phyloP scores from a whole-genome alignment of 1,140 invertebrate species.

The Drosophila willistoni region DNA sequence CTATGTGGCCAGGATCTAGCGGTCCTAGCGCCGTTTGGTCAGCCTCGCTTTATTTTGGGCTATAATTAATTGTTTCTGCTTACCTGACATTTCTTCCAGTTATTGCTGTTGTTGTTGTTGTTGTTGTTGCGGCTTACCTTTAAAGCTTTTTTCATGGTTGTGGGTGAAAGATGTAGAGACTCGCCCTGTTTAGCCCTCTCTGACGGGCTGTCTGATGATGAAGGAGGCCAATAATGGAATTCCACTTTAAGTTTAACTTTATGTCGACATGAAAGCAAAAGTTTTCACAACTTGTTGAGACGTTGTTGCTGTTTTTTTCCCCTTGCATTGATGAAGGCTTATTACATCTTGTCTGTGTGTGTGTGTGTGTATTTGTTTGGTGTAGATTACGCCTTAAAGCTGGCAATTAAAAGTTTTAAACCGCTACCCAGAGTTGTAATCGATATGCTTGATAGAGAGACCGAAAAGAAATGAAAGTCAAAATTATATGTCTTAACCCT shows the following conservation, averaged over 20 bases:
- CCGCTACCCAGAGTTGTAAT: constrained; percentile 1
- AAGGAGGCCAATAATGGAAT: constrained; percentile 58
- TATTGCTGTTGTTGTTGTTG: constrained; percentile 16
- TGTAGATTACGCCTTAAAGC: constrained; percentile 74
- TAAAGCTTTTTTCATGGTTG: constrained; percentile 17
- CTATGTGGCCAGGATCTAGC: constrained; percentile 31
- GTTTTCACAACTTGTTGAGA: constrained; percentile 65
- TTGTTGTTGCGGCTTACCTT: constrained; percentile 37
- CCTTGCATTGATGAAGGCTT: constrained; percentile 73
- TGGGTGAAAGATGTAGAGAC: too few species aligned
- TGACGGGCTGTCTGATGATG: constrained; percentile 13
- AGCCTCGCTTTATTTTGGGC: constrained; percentile 58
- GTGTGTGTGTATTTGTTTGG: constrained; percentile 26
- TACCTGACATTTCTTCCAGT: constrained; percentile 51
- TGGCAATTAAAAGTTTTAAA: constrained; percentile 74
- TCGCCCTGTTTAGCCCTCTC: not conserved
- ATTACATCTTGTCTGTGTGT: constrained; percentile 44
- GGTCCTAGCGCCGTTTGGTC: not conserved
- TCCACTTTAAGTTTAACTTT: constrained; percentile 64
- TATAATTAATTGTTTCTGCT: constrained; percentile 77
- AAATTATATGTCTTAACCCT: not conserved
- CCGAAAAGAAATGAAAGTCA: not conserved
- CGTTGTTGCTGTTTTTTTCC: constrained; percentile 38
- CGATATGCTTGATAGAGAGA: constrained; percentile 9
- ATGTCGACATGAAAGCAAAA: constrained; percentile 67